Evolutionary conservation across 2,888 invertebrate genomes (phyloP).

Genomic region (Teleiodes luculella): DNA sequence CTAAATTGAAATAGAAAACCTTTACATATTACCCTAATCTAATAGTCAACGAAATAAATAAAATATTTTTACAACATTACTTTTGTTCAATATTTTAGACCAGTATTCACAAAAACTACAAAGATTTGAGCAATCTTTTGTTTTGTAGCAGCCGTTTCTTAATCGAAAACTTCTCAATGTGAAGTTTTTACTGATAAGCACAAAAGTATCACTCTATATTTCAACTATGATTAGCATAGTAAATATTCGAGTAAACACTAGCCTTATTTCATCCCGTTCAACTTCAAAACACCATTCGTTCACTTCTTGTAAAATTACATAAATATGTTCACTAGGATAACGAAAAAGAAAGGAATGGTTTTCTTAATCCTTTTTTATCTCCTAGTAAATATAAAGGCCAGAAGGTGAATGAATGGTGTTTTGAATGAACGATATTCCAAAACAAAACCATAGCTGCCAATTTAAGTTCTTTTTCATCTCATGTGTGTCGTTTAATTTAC

Average conservation of each 20-base stretch:
- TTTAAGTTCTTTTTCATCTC: no score
- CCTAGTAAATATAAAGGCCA: no score
- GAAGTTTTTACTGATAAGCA: not conserved
- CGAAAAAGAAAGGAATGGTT: no score
- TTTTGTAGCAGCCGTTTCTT: slow-evolving; percentile 14
- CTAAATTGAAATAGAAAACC: slow-evolving; percentile 28
- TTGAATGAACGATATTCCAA: no score
- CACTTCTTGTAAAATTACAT: no score
- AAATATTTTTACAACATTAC: slow-evolving; percentile 16
- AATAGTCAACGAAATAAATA: slow-evolving; percentile 12
- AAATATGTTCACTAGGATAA: no score
- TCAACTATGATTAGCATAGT: slow-evolving; percentile 35
- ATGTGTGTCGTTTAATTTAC: no score
- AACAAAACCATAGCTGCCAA: no score
- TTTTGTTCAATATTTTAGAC: slow-evolving; percentile 37
- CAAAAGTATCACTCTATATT: slow-evolving; percentile 24
- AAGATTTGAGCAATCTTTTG: slow-evolving; percentile 53
- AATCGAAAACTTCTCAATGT: not conserved
- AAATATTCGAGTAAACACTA: slow-evolving; percentile 28
- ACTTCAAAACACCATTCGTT: no score
- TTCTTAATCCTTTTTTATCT: no score
- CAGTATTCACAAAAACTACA: slow-evolving; percentile 48
- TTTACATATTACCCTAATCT: slow-evolving; percentile 12
- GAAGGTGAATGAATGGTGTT: no score
- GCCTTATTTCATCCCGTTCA: no score